Evolutionary conservation across 2,888 invertebrate species (phyloP), one percentile per base, ranked within the genome.

Genomic region (Dasypolia templi): DNA sequence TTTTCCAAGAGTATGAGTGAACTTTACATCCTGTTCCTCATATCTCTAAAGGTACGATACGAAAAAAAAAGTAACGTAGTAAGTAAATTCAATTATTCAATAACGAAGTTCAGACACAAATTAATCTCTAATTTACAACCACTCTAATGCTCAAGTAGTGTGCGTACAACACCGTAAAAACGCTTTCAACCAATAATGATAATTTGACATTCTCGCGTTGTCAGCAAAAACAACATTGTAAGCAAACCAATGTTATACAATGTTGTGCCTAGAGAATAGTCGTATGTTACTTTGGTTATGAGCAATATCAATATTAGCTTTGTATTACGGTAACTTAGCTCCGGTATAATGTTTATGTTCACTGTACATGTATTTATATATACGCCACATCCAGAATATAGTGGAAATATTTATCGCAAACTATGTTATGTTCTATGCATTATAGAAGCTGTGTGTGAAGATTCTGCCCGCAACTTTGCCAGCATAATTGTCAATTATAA

Each of bases 271-370:
- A n/a, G 73, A 82, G 59, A 67, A 78, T 66, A 66, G 55, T 42
- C 59, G 46, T 65, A 74, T 56, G 70, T 70, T 82, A 32, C 67
- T 56, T 67, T 66, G 35, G 66, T 75, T 82, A 81, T 71, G 67
- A 78, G 67, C 29, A 79, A 75, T 63, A 75, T 75, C 82, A 81
- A 81, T 81, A 82, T 75, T 78, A 55, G 64, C 79, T 56, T 74
- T 75, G 59, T 82, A 74, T 79, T 71, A 72, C 59, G 59, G 59
- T 67, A 80, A 77, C 46, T 77, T 68, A 46, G 67, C 81, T 77
- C 22, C 4, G 46, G 77, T 61, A 53, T 65, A 44, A 56, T 65
- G 66, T 63, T 69, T 39, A 58, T 63, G 66, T 74, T 51, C 39
- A 58, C 19, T 63, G 19, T 65, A 51, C 42, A 62, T 62, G 39